phyloP scores from a whole-genome alignment of 1,140 invertebrate species.

The Drosophila auraria region DNA sequence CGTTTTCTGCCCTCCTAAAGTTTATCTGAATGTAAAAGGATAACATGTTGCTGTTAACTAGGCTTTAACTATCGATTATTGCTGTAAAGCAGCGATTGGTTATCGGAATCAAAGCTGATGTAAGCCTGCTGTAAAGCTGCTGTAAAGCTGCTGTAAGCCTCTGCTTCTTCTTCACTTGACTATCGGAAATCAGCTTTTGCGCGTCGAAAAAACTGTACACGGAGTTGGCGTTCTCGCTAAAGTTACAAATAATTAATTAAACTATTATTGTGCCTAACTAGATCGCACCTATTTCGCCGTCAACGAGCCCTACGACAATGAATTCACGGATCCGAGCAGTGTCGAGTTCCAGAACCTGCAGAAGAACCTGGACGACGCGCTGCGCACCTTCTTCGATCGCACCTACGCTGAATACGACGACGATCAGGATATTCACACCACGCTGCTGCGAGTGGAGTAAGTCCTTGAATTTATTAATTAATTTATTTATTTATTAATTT shows the following conservation, averaged over 20 bases:
- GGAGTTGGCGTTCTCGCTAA: no score
- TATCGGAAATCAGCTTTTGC: no score
- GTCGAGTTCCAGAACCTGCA: slow-evolving; percentile 40
- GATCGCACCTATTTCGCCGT: slow-evolving; percentile 65
- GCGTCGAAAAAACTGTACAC: no score
- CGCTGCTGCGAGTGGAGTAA: slow-evolving; percentile 59
- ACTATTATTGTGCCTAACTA: not conserved
- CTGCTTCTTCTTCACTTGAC: no score
- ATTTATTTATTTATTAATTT: not conserved
- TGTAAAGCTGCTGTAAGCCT: no score
- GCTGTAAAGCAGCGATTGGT: no score
- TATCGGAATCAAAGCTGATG: no score
- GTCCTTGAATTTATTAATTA: not conserved
- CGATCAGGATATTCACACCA: slow-evolving; percentile 40
- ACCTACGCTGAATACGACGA: slow-evolving; percentile 57
- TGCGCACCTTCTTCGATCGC: slow-evolving; percentile 47
- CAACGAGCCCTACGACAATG: slow-evolving; percentile 55
- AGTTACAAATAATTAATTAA: not conserved
- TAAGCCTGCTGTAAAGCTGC: no score
- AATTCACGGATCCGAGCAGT: slow-evolving; percentile 34
- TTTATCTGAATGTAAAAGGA: no score
- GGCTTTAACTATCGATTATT: no score
- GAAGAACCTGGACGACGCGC: slow-evolving; percentile 36
- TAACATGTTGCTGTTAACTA: no score
- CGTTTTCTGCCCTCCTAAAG: no score